A percentile compares a stretch with the other conserved stretches of the same genome.
These are phyloP conservation scores for Esox masquinongy DNA, from an alignment of 2,797 vertebrate genomes.

Conservation along the genomic window DNA sequence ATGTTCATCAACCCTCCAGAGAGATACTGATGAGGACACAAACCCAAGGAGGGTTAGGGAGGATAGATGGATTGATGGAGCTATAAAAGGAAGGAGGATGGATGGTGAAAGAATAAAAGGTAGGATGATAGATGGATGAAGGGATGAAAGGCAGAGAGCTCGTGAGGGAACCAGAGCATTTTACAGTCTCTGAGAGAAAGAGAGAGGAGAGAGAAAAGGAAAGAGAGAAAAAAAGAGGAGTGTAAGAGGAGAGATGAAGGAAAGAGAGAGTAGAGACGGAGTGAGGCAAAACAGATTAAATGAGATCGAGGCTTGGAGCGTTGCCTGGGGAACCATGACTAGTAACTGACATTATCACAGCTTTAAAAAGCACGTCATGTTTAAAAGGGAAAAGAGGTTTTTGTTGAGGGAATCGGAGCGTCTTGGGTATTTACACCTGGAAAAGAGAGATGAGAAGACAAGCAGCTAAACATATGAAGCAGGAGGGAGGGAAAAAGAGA, in stretches of 20 bases:
- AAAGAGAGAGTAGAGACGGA: neutral
- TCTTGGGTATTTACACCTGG: neutral
- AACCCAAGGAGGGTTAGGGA: slow-evolving; percentile 11
- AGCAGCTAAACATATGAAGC: neutral
- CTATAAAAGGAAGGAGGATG: neutral
- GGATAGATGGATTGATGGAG: neutral
- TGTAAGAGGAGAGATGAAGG: no score
- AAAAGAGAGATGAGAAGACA: neutral
- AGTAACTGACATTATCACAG: neutral
- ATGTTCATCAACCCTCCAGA: slow-evolving; percentile 28
- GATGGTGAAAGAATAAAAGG: neutral
- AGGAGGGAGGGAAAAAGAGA: neutral
- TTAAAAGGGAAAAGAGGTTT: neutral
- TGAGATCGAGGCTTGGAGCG: neutral
- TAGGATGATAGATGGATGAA: neutral
- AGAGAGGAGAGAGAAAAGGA: neutral
- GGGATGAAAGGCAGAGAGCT: neutral
- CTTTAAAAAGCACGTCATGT: neutral
- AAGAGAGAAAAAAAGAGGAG: neutral
- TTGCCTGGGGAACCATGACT: neutral
- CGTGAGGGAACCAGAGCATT: neutral
- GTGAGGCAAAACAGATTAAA: neutral
- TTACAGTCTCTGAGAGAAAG: neutral
- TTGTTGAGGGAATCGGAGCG: slow-evolving; percentile 5
- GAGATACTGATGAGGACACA: slow-evolving; percentile 24